A percentile compares a stretch with the other conserved stretches of the same genome.
phyloP scores from a whole-genome alignment of 2,888 invertebrate genomes.

The Diadegma fenestrale region DNA sequence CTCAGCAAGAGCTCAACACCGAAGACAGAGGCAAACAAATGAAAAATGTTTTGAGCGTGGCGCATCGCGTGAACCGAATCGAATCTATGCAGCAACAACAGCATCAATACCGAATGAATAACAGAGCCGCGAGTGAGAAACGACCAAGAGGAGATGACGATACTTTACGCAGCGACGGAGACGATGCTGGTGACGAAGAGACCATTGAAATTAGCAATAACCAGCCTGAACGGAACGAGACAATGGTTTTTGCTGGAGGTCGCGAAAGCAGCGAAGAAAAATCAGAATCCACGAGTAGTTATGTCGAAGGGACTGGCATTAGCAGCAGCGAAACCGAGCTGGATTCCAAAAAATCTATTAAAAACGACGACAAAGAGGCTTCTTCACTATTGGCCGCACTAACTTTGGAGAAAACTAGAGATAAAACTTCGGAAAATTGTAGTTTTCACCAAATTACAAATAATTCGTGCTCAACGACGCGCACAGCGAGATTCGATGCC shows the following conservation, averaged over 20 bases:
- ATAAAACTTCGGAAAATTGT: slow-evolving; percentile 22
- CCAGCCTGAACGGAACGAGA: not conserved
- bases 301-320: slow-evolving; percentile 70
- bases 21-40: slow-evolving; percentile 52
- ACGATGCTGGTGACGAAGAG: not conserved
- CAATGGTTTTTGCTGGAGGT: not conserved
- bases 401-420: slow-evolving; percentile 49
- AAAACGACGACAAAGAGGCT: slow-evolving; percentile 10
- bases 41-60: slow-evolving; percentile 70
- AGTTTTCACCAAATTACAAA: slow-evolving; percentile 16
- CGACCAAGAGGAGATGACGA: slow-evolving; percentile 57
- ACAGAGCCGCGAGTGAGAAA: slow-evolving; percentile 61
- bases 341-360: slow-evolving; percentile 69
- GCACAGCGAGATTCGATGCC: not conserved
- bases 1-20: slow-evolving; percentile 53
- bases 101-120: not conserved
- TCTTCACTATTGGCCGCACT: slow-evolving; percentile 54
- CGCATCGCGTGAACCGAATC: slow-evolving; percentile 74
- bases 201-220: not conserved
- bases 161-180: not conserved
- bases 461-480: not conserved
- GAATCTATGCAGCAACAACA: slow-evolving; percentile 56
- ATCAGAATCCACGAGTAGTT: slow-evolving; percentile 74
- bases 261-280: slow-evolving; percentile 75
- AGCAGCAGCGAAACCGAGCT: slow-evolving; percentile 72